phyloP scores from a whole-genome alignment of 2,888 invertebrate species.

The Empis livida region DNA sequence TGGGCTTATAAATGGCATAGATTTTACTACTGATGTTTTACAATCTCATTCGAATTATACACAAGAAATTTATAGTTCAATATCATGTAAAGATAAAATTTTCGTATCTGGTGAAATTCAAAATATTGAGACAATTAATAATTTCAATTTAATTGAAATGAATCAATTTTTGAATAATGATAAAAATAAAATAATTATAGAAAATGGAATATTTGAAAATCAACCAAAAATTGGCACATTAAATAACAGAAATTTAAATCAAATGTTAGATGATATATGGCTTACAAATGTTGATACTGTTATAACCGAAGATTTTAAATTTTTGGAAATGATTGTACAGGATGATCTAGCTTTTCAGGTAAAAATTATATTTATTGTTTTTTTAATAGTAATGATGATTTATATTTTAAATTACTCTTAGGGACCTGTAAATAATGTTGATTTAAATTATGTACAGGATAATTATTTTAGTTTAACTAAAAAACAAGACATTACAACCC shows the following conservation, averaged over 20 bases:
- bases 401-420: constrained; percentile 22
- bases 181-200: constrained; percentile 23
- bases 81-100: constrained; percentile 17
- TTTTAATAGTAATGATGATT: background rate
- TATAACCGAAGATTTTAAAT: constrained; percentile 18
- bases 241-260: constrained; percentile 29
- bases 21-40: constrained; percentile 37
- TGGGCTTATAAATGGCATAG: background rate
- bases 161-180: constrained; percentile 16
- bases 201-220: constrained; percentile 33
- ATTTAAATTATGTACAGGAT: constrained; percentile 35
- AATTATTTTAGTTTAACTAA: constrained; percentile 41
- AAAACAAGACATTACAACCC: constrained; percentile 36
- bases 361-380: constrained; percentile 1
- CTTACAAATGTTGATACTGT: constrained; percentile 32
- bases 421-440: constrained; percentile 38
- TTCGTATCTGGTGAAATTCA: constrained; percentile 13
- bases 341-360: constrained; percentile 26
- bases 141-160: constrained; percentile 17
- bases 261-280: constrained; percentile 37
- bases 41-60: constrained; percentile 23
- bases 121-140: constrained; percentile 21
- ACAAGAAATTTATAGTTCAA: constrained; percentile 16
- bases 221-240: constrained; percentile 35
- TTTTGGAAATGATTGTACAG: constrained; percentile 19